phyloP scores from a whole-genome alignment of 2,113 vertebrate species.

The Campylomormyrus tamandua region DNA sequence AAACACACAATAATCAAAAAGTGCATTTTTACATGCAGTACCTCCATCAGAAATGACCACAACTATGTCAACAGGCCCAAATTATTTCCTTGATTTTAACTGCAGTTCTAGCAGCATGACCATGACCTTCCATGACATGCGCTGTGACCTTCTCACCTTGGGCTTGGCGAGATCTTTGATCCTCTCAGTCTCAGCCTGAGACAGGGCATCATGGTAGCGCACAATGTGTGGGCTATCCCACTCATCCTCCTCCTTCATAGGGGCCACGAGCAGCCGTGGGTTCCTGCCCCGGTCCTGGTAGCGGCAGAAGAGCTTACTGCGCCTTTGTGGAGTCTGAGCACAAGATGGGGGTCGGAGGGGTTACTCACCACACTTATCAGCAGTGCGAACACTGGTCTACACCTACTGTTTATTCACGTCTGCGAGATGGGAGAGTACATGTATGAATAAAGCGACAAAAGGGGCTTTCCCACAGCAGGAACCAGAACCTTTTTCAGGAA shows the following conservation, averaged over 20 bases:
- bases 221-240: conserved; percentile 94
- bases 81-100: neutral
- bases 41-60: neutral
- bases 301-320: conserved; percentile 83
- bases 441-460: neutral
- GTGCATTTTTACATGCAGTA: neutral
- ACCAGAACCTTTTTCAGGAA: neutral
- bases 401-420: neutral
- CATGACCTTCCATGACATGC: neutral
- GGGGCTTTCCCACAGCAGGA: neutral
- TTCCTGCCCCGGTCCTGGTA: conserved; percentile 75
- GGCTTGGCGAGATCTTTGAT: conserved; percentile 91
- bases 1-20: neutral
- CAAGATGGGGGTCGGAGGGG: neutral
- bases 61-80: neutral
- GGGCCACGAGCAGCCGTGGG: conserved; percentile 78
- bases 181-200: conserved; percentile 77
- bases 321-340: conserved; percentile 68
- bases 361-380: neutral
- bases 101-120: neutral
- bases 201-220: conserved; percentile 78
- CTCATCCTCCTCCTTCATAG: conserved; percentile 89
- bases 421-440: neutral
- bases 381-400: neutral
- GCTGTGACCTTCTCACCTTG: conserved; percentile 60